Conservation (phyloP, 2,888 invertebrate genomes). For the Phanerotoma sp. region DNA sequence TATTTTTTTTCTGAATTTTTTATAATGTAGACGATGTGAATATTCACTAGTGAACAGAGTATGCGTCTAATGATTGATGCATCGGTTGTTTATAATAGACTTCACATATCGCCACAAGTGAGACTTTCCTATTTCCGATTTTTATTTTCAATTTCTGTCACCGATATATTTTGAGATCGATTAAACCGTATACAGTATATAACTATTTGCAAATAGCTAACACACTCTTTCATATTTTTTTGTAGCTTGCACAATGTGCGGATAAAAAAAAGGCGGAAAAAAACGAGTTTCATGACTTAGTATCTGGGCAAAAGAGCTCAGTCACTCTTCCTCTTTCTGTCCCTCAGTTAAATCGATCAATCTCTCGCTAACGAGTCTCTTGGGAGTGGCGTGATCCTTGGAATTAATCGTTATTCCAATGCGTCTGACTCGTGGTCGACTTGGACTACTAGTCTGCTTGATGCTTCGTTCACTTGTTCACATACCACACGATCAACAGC, state of each 20-base stretch:
- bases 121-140: not conserved
- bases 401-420: conserved; percentile 24
- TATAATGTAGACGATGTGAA: too few relatives aligned
- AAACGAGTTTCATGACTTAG: not conserved
- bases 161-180: conserved; percentile 1
- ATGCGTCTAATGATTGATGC: too few relatives aligned
- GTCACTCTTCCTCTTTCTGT: conserved; percentile 9
- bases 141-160: not conserved
- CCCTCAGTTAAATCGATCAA: conserved; percentile 18
- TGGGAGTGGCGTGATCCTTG: conserved; percentile 23
- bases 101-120: not conserved
- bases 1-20: too few relatives aligned
- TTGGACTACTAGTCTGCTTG: conserved; percentile 12
- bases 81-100: too few relatives aligned
- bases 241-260: not conserved
- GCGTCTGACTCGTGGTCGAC: conserved; percentile 17
- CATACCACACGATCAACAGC: not conserved
- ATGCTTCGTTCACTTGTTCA: not conserved
- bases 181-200: not conserved
- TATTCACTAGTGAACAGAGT: too few relatives aligned
- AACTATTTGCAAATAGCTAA: not conserved
- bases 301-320: conserved; percentile 2
- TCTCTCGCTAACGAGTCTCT: conserved; percentile 22
- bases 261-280: not conserved
- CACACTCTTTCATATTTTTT: not conserved